Base-by-base conservation (phyloP, 2,113 vertebrate genomes). In the Uria lomvia region DNA sequence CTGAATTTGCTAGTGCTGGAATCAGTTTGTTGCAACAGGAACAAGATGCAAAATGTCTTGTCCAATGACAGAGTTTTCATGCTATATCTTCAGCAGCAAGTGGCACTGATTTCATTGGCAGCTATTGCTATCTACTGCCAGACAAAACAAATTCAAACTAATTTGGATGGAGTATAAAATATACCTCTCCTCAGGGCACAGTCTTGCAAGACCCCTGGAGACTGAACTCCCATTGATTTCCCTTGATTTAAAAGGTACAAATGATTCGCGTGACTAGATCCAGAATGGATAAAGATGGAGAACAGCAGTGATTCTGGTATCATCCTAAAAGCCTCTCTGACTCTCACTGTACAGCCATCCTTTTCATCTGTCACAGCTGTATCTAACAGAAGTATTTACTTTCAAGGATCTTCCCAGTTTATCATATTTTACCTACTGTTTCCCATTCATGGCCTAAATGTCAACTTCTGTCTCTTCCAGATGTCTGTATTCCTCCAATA, bases 161-260 rank as follows among this genome's bases (percentile, higher is more conserved):
- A 96, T 96, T 89, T 92, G 88, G 80, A 94, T 68, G 50, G 52
- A 91, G 84, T 94, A 92, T 60, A 87, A 94, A 95, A 89, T 87
- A 79, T 36, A 82, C 53, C n/a, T 92, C 84, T 95, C 70, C 70
- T 89, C 89, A 91, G 77, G 94, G n/a, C 68, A 94, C 72, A 93
- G 59, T 23, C 88, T 68, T 90, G 80, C 52, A 82, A 91, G 88
- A 95, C 49, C 92, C 53, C 80, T 0, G 0, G 84, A 95, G 95
- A 89, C 89, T 34, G 70, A 95, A 66, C 89, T 96, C 89, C 86
- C 86, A 92, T 96, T 96, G 95, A 97, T 97, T 97, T 97, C 95
- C 80, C 55, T 91, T 90, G 86, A 91, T 70, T 94, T 96, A 95
- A 94, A 94, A 95, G 70, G 92, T 84, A 92, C 89, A 89, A 96